Base-by-base conservation (phyloP, 2,888 invertebrate genomes). In the Amphipyra berbera region DNA sequence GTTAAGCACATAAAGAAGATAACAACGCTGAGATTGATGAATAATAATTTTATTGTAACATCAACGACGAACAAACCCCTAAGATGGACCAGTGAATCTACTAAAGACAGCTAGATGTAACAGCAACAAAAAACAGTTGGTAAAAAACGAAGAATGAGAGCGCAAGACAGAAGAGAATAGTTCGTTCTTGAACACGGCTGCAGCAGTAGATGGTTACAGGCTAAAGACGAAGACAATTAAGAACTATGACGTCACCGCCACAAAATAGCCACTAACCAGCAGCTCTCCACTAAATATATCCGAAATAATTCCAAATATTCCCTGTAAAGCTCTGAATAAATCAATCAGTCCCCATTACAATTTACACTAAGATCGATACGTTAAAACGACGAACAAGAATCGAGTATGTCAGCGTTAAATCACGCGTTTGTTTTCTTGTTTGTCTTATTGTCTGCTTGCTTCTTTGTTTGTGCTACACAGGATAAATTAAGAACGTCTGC, bases 311-410 rank as follows among this genome's bases (percentile, higher is more conserved):
- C 75, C 73, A 79, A 83, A 82, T 82, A 85, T 84, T 81, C 76
- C 48, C 57, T 57, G 64, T 60, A 73, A 81, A 80, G 73, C 64
- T 52, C 65, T 55, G 47, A 61, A 86, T 92, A 91, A 91, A 92
- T 92, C 92, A 92, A 88, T 92, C 92, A 87, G 76, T 78, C 84
- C 68, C 83, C 82, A 90, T 88, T 87, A 88, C 90, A 88, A 88
- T 91, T 91, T 88, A 86, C 83, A 84, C 76, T 69, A 82, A 88
- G 89, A 91, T 92, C 91, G 90, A 92, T 91, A 74, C 82, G 78
- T 54, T 68, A 82, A 83, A 71, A 86, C 78, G 73, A 84, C 55
- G 57, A 82, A 79, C 75, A 76, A 76, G 61, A 49, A 48, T 6
- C 47, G 46, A 60, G 70, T 61, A 71, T 80, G 87, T 87, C 87